phyloP scores from a whole-genome alignment of 1,140 invertebrate genomes.

The Calephelis nemesis region DNA sequence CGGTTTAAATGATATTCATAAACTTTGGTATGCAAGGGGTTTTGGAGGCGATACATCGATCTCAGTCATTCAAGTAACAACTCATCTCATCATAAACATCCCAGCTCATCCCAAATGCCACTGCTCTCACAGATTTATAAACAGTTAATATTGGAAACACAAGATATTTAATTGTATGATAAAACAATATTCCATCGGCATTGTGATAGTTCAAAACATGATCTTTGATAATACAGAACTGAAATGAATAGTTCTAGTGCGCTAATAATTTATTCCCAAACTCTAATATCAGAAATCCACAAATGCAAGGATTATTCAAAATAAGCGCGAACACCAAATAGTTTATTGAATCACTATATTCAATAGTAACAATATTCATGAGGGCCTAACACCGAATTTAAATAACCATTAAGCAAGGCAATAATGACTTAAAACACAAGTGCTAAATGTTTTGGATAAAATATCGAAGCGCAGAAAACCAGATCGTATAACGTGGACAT shows the following conservation, averaged over 20 bases:
- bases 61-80: no score
- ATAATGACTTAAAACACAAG: slow-evolving; percentile 36
- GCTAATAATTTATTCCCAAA: background rate
- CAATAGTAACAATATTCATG: slow-evolving; percentile 35
- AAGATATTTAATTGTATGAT: background rate
- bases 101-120: no score
- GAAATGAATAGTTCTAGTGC: background rate
- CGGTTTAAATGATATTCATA: no score
- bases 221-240: background rate
- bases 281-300: background rate
- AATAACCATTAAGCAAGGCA: slow-evolving; percentile 61
- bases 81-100: no score
- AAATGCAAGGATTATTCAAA: slow-evolving; percentile 16
- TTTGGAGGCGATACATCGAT: no score
- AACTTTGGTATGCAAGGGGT: no score
- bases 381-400: slow-evolving; percentile 51
- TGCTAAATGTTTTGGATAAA: slow-evolving; percentile 24
- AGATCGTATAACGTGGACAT: slow-evolving; percentile 18
- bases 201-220: slow-evolving; percentile 1
- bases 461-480: slow-evolving; percentile 19
- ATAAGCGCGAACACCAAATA: slow-evolving; percentile 9
- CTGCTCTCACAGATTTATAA: no score
- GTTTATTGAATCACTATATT: slow-evolving; percentile 21
- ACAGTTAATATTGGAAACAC: no score
- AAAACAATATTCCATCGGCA: background rate